These are phyloP conservation scores for Eurytemora carolleeae DNA, from an alignment of 1,140 invertebrate genomes.

Conservation along the genomic window DNA sequence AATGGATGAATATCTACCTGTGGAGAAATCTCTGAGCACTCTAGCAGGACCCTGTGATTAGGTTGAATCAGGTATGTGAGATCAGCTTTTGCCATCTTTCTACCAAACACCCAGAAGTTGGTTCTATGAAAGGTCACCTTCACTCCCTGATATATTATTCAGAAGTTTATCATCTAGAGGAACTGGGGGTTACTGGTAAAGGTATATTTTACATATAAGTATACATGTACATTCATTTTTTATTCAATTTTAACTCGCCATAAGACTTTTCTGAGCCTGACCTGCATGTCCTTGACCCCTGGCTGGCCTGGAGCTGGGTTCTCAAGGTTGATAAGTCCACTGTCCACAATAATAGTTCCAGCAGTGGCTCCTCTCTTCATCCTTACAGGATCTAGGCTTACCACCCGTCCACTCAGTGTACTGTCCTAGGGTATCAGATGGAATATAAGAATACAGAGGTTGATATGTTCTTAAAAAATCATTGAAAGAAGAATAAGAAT, in stretches of 20 bases:
- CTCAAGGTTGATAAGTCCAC: neutral
- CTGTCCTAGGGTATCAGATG: neutral
- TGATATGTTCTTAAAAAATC: neutral
- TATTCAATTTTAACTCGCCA: no score
- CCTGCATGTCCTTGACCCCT: neutral
- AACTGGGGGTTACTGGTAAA: no score
- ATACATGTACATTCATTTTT: neutral
- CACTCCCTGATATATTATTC: neutral
- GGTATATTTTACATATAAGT: neutral
- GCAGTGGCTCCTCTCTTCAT: neutral
- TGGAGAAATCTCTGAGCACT: neutral
- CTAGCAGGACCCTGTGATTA: neutral
- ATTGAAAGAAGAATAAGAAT: neutral
- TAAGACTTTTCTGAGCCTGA: no score
- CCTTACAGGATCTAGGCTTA: neutral
- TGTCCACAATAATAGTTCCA: neutral
- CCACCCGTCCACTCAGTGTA: no score
- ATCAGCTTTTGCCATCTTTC: neutral
- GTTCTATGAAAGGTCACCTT: neutral
- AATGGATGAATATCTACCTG: no score
- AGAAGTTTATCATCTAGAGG: no score
- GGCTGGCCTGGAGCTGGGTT: neutral
- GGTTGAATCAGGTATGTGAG: neutral
- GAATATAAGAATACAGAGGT: neutral
- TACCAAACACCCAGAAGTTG: neutral